Percentiles rank a stretch among this genome's conserved stretches.
These are phyloP conservation scores for Apamea sordens DNA, from an alignment of 2,888 invertebrate species.

Conservation along the genomic window DNA sequence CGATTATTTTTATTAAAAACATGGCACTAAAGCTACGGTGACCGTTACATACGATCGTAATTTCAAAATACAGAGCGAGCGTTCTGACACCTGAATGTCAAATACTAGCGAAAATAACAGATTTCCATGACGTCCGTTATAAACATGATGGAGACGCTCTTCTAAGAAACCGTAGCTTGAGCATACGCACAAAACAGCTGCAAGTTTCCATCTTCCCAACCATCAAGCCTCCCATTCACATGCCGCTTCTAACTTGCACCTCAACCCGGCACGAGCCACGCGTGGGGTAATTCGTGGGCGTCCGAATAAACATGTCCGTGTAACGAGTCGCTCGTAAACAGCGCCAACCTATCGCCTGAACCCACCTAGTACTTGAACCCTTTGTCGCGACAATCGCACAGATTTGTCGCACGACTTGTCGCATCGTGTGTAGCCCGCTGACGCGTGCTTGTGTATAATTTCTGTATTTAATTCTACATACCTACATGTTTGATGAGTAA, in stretches of 20 bases:
- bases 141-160: too few relatives aligned
- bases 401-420: slow-evolving; percentile 46
- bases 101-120: too few relatives aligned
- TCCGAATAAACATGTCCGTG: slow-evolving; percentile 85
- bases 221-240: background rate
- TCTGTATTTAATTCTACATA: slow-evolving; percentile 27
- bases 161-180: background rate
- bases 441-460: slow-evolving; percentile 49
- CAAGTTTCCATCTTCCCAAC: background rate
- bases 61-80: too few relatives aligned
- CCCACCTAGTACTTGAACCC: slow-evolving; percentile 51
- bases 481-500: slow-evolving; percentile 26
- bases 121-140: too few relatives aligned
- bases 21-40: background rate
- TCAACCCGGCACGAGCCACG: slow-evolving; percentile 82
- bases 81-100: too few relatives aligned
- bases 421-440: slow-evolving; percentile 11
- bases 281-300: slow-evolving; percentile 85
- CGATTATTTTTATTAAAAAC: background rate
- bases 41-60: too few relatives aligned
- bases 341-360: slow-evolving; percentile 73
- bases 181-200: too few relatives aligned
- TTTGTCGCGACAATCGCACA: slow-evolving; percentile 56
- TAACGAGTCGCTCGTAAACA: slow-evolving; percentile 82
- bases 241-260: slow-evolving; percentile 57